Conservation (phyloP, 1,140 invertebrate species). For the Arctopsyche grandis region DNA sequence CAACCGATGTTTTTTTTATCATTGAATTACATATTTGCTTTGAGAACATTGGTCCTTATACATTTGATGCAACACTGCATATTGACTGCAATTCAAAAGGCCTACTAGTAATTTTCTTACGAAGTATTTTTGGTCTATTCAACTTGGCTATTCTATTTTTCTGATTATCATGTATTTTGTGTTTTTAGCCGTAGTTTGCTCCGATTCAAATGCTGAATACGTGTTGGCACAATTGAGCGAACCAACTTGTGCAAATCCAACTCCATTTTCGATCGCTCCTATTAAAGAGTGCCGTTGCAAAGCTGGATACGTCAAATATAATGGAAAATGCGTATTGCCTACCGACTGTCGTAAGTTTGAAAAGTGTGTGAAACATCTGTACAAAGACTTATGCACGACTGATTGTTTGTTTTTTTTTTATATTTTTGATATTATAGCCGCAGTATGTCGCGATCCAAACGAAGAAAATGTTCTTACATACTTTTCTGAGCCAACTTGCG, state of each 20-base stretch:
- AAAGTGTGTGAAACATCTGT: neutral
- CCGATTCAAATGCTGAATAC: conserved; percentile 30
- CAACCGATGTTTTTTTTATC: no score
- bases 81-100: no score
- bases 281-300: conserved; percentile 30
- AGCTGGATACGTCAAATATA: conserved; percentile 15
- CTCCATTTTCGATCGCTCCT: neutral
- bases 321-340: conserved; percentile 5
- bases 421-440: conserved; percentile 23
- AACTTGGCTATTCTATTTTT: neutral
- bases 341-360: conserved; percentile 31
- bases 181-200: conserved; percentile 12
- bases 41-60: no score
- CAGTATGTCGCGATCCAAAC: neutral
- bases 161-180: neutral
- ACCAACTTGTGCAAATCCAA: conserved; percentile 17
- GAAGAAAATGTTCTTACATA: conserved; percentile 24
- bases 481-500: conserved; percentile 15
- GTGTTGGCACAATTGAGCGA: neutral
- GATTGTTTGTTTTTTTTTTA: neutral
- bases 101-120: no score
- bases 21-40: no score
- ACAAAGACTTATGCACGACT: no score
- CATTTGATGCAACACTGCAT: no score
- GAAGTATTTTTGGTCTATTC: no score